phyloP scores from a whole-genome alignment of 2,888 invertebrate species.

The Chorisops tibialis region DNA sequence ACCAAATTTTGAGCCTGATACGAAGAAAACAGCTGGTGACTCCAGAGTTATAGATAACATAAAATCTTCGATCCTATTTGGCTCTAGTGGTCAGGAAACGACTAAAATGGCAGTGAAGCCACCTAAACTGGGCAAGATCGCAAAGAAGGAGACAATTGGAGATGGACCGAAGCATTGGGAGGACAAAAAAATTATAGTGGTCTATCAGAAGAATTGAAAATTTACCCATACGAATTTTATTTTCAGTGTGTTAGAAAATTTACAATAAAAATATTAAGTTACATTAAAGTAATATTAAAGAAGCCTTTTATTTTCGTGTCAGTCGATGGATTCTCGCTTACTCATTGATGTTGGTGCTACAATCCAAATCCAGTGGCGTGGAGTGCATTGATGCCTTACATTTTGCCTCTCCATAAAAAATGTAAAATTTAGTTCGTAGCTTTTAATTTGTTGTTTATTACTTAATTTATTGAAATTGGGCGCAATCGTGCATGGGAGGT shows the following conservation, averaged over 20 bases:
- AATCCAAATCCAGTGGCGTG: no score
- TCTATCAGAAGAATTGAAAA: conserved; percentile 19
- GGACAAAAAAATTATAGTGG: conserved; percentile 9
- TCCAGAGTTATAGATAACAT: neutral
- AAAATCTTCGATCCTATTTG: neutral
- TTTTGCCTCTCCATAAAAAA: no score
- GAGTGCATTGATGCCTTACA: no score
- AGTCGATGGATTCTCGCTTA: no score
- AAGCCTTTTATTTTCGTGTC: no score
- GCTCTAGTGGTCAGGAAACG: neutral
- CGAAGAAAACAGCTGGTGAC: neutral
- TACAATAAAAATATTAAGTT: neutral
- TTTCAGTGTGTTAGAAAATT: neutral
- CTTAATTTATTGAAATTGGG: no score
- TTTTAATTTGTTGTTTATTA: no score
- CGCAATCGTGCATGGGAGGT: no score
- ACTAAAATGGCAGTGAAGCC: neutral
- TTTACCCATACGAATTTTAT: neutral
- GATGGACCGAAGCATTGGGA: conserved; percentile 10
- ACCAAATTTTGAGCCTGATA: neutral
- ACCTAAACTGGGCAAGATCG: neutral
- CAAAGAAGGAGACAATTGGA: conserved; percentile 10
- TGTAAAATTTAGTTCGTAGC: no score
- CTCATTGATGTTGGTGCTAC: no score
- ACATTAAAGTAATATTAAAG: no score